Conservation (phyloP, 2,888 invertebrate species). For the Capitulum mitella region DNA sequence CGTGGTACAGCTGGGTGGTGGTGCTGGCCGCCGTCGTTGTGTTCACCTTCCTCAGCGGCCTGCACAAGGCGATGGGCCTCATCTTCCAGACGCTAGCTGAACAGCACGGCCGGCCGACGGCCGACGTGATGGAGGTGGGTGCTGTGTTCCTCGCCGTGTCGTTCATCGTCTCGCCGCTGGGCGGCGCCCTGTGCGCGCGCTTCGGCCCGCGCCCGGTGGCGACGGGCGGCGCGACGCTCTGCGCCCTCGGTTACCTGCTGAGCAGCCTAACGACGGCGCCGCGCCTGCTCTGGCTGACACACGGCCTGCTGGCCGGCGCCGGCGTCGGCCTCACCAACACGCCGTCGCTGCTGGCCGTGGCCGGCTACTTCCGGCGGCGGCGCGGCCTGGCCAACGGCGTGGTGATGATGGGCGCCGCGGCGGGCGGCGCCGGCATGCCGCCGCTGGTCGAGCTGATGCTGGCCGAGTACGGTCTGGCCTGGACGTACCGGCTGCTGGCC, state of each 20-base stretch:
- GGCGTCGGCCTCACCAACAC: not conserved
- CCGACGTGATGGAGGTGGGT: not conserved
- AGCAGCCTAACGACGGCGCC: not conserved
- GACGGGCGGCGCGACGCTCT: not conserved
- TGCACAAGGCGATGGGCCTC: not conserved
- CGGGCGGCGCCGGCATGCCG: not conserved
- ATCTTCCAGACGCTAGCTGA: not conserved
- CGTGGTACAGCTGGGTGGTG: constrained; percentile 6
- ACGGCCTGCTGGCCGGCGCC: not conserved
- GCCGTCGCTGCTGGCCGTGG: not conserved
- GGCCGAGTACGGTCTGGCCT: not conserved
- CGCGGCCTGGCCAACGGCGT: not conserved
- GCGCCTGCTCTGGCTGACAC: not conserved
- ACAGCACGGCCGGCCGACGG: not conserved
- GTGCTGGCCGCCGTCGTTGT: not conserved
- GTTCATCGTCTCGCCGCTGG: not conserved
- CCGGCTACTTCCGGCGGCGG: not conserved
- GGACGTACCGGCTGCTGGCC: constrained; percentile 13
- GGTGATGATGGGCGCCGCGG: constrained; percentile 6
- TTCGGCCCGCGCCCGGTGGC: not conserved
- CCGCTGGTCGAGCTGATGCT: not conserved
- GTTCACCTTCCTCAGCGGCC: not conserved
- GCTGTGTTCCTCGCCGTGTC: not conserved
- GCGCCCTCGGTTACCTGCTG: constrained; percentile 2
- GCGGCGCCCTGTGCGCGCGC: not conserved